Evolutionary conservation across 2,113 vertebrate species (phyloP).

Genomic region (Arvicanthis niloticus): DNA sequence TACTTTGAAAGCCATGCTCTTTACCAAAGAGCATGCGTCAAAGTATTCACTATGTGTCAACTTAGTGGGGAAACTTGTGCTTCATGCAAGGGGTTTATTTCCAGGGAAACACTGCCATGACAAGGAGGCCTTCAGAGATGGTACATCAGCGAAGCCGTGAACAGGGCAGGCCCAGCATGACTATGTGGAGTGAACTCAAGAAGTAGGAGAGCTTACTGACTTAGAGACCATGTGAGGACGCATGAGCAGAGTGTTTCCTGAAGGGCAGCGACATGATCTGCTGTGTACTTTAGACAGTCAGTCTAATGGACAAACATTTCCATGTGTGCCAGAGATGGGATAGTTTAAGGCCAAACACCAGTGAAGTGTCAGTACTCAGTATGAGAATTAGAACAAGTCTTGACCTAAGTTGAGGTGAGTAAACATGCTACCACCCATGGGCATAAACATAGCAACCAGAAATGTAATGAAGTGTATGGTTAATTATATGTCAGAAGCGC

Average conservation of each 20-base stretch:
- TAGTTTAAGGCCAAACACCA: not conserved
- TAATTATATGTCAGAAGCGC: not conserved
- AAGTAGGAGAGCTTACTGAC: not conserved
- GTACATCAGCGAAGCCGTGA: not conserved
- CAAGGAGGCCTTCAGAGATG: not conserved
- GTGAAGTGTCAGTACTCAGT: not conserved
- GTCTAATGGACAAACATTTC: not conserved
- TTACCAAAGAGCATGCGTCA: not conserved
- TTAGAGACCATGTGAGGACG: not conserved
- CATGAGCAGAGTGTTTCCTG: not conserved
- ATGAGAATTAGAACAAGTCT: not conserved
- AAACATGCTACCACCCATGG: not conserved
- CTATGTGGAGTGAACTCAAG: not conserved
- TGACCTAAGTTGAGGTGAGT: not conserved
- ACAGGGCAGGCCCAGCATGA: not conserved
- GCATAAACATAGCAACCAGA: not conserved
- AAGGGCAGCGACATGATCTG: not conserved
- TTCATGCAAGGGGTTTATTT: not conserved
- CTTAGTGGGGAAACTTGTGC: not conserved
- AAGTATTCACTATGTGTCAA: not conserved
- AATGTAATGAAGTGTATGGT: not conserved
- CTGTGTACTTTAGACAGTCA: too few species aligned
- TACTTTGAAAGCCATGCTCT: conserved; percentile 22
- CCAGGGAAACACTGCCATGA: not conserved
- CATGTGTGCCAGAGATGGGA: not conserved